Evolutionary conservation across 2,797 vertebrate species (phyloP).

Genomic region (Mus caroli): DNA sequence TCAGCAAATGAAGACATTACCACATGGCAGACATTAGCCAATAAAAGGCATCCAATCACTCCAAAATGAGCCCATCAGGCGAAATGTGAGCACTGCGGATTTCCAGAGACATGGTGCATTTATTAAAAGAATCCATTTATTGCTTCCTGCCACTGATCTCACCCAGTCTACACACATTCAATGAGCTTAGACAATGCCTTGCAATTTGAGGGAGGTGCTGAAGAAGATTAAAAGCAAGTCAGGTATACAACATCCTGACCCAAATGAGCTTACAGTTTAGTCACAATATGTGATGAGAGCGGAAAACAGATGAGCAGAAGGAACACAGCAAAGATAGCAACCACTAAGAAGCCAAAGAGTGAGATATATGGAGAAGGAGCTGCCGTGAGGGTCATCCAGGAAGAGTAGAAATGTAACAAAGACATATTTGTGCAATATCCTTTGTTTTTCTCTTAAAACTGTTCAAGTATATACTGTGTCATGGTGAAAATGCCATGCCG

Average conservation of each 20-base stretch:
- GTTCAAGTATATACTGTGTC: not conserved
- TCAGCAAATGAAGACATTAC: conserved; percentile 71
- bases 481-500: not conserved
- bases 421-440: not conserved
- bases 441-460: conserved; percentile 26
- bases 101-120: conserved; percentile 54
- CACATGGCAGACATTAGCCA: conserved; percentile 76
- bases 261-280: conserved; percentile 71
- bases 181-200: conserved; percentile 54
- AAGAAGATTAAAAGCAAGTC: not conserved
- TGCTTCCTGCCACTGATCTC: conserved; percentile 68
- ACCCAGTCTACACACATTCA: conserved; percentile 48
- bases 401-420: not conserved
- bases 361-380: not conserved
- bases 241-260: conserved; percentile 62
- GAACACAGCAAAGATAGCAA: conserved; percentile 3
- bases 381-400: not conserved
- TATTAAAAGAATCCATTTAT: conserved; percentile 60
- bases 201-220: not conserved
- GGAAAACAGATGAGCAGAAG: not conserved
- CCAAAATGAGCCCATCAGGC: conserved; percentile 59
- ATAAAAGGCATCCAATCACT: conserved; percentile 69
- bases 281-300: not conserved
- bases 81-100: conserved; percentile 57
- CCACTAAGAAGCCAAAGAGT: not conserved